Percentiles rank a stretch among this genome's conserved stretches.
Evolutionary conservation across 2,888 invertebrate genomes (phyloP).

Genomic region (Chloroclysta siterata): DNA sequence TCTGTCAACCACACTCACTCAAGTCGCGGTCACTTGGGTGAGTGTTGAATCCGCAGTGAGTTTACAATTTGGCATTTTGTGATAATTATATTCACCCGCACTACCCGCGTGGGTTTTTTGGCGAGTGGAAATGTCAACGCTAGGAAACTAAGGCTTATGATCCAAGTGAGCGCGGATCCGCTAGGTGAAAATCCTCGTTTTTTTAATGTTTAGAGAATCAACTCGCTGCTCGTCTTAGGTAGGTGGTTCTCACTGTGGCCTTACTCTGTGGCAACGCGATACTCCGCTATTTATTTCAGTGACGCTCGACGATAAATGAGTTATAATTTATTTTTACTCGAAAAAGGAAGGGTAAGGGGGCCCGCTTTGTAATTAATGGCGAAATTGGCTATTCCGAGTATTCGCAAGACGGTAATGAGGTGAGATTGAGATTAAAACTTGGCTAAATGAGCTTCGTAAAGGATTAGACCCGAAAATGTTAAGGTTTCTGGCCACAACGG

Average conservation of each 20-base stretch:
- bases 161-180: no score
- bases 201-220: no score
- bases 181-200: no score
- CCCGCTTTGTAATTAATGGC: slow-evolving; percentile 77
- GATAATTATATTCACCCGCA: no score
- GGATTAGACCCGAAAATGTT: slow-evolving; percentile 68
- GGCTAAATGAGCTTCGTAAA: slow-evolving; percentile 75
- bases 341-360: slow-evolving; percentile 78
- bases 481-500: slow-evolving; percentile 51
- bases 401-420: slow-evolving; percentile 82
- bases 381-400: slow-evolving; percentile 83
- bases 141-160: no score
- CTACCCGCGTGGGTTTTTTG: no score
- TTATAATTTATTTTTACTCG: slow-evolving; percentile 84
- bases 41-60: no score
- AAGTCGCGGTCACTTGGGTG: no score
- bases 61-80: no score
- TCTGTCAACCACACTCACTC: no score
- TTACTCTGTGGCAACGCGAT: slow-evolving; percentile 23
- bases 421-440: slow-evolving; percentile 83
- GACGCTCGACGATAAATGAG: slow-evolving; percentile 74
- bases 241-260: not conserved
- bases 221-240: not conserved
- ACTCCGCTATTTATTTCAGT: slow-evolving; percentile 41
- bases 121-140: no score